Conservation (phyloP, 1,140 invertebrate species). For the Bombus soroeensis region DNA sequence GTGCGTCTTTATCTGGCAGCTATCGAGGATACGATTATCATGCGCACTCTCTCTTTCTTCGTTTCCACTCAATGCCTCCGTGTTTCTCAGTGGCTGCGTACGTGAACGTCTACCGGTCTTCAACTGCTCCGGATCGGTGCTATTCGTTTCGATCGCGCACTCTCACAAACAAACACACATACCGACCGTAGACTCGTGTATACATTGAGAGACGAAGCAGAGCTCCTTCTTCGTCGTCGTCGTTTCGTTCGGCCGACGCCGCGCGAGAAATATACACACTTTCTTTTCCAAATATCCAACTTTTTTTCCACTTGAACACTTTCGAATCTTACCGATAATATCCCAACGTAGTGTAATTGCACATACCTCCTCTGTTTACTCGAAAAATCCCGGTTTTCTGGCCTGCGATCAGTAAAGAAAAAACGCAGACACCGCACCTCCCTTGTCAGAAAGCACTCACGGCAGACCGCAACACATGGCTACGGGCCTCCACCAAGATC, state of each 20-base stretch:
- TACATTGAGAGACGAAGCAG: slow-evolving; percentile 34
- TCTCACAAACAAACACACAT: slow-evolving; percentile 30
- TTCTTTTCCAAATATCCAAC: slow-evolving; percentile 44
- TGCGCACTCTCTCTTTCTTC: slow-evolving; percentile 51
- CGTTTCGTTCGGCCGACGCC: slow-evolving; percentile 60
- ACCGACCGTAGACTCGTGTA: slow-evolving; percentile 18
- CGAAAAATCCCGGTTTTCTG: slow-evolving; percentile 27
- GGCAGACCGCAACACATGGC: slow-evolving; percentile 80
- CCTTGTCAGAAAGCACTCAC: slow-evolving; percentile 81
- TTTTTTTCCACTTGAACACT: neutral
- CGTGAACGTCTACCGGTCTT: slow-evolving; percentile 37
- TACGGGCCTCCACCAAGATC: slow-evolving; percentile 75
- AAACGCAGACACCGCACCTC: slow-evolving; percentile 76
- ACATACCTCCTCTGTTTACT: neutral
- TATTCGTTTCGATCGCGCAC: slow-evolving; percentile 48
- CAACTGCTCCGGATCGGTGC: slow-evolving; percentile 27
- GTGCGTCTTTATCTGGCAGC: slow-evolving; percentile 41
- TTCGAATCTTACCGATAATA: neutral
- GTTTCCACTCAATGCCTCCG: slow-evolving; percentile 31
- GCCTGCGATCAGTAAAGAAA: slow-evolving; percentile 61
- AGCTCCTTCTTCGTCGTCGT: slow-evolving; percentile 51
- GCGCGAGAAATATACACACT: slow-evolving; percentile 54
- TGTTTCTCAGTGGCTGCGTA: slow-evolving; percentile 18
- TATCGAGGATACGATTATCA: slow-evolving; percentile 52
- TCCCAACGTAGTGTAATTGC: neutral